phyloP scores from a whole-genome alignment of 2,797 vertebrate genomes.

The Eospalax fontanierii region DNA sequence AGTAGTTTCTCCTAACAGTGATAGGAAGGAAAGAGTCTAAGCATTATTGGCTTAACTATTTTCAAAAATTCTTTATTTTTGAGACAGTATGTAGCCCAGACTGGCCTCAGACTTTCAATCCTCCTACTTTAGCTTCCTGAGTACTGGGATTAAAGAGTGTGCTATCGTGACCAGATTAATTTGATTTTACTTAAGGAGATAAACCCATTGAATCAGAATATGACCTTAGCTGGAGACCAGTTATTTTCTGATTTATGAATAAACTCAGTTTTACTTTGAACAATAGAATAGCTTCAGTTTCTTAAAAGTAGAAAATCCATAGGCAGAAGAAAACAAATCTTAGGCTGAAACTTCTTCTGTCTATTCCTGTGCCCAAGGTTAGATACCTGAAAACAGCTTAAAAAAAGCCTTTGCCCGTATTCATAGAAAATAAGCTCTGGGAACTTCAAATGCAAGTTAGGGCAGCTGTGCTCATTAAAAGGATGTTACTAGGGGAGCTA shows the following conservation, averaged over 20 bases:
- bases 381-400: background rate
- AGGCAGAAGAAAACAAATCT: background rate
- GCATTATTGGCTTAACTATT: background rate
- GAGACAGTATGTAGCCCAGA: background rate
- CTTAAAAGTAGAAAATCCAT: conserved; percentile 23
- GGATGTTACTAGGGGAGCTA: background rate
- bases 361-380: background rate
- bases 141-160: background rate
- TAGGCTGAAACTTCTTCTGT: background rate
- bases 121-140: background rate
- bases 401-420: background rate
- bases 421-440: conserved; percentile 24
- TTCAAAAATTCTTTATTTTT: background rate
- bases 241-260: conserved; percentile 31
- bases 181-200: conserved; percentile 18
- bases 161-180: background rate
- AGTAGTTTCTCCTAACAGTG: background rate
- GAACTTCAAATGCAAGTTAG: background rate
- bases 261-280: background rate
- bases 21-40: background rate
- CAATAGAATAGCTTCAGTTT: conserved; percentile 8
- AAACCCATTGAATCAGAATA: conserved; percentile 9
- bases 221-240: background rate
- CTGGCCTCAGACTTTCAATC: background rate
- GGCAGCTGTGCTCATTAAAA: conserved; percentile 25